Percentiles rank a stretch among this genome's conserved stretches.
phyloP scores from a whole-genome alignment of 1,140 invertebrate genomes.

The Argopecten irradians region DNA sequence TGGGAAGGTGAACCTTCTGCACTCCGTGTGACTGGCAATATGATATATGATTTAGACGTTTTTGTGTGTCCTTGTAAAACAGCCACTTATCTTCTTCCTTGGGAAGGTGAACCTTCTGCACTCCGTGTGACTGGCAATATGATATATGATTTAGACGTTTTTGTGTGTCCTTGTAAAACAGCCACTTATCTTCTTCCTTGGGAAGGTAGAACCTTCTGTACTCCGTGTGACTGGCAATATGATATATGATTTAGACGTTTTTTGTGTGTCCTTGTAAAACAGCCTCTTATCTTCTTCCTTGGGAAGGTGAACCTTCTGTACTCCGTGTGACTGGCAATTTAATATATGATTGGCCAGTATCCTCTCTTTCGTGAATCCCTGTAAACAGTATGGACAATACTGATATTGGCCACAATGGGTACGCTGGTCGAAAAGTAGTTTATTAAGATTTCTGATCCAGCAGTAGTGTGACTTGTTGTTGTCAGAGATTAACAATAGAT shows the following conservation, averaged over 20 bases:
- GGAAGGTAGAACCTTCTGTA: too few species aligned
- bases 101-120: slow-evolving; percentile 35
- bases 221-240: too few species aligned
- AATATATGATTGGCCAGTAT: slow-evolving; percentile 30
- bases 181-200: too few species aligned
- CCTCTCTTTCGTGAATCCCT: slow-evolving; percentile 37
- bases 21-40: too few species aligned
- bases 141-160: slow-evolving; percentile 29
- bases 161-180: slow-evolving; percentile 36
- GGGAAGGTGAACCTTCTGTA: slow-evolving; percentile 37
- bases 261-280: slow-evolving; percentile 25
- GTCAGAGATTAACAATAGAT: slow-evolving; percentile 45
- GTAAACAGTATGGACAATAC: slow-evolving; percentile 41
- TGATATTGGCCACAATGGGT: background rate
- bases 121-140: slow-evolving; percentile 39
- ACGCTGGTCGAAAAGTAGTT: background rate
- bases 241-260: background rate
- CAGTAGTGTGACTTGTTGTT: slow-evolving; percentile 36
- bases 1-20: too few species aligned
- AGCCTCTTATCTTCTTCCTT: slow-evolving; percentile 43
- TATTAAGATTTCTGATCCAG: slow-evolving; percentile 38
- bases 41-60: background rate
- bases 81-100: slow-evolving; percentile 44
- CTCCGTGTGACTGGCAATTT: slow-evolving; percentile 39
- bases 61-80: slow-evolving; percentile 24